Base-by-base conservation (phyloP, 1,140 invertebrate genomes). In the Drosophila navojoa region DNA sequence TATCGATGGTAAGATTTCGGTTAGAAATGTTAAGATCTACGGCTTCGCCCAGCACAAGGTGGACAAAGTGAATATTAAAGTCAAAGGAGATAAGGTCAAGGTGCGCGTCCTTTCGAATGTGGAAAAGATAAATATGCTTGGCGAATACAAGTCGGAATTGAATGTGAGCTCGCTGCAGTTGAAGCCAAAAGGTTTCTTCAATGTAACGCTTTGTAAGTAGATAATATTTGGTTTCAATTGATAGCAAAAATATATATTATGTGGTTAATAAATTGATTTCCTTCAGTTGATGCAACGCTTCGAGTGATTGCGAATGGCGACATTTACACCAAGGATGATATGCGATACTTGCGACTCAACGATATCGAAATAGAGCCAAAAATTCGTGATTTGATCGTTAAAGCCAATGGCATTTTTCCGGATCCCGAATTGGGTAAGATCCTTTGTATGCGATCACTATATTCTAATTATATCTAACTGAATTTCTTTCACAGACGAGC, bases 141-240 rank as follows among this genome's bases (percentile, higher is more conserved):
- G 91, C 25, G 81, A 75, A 22, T 92, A 92, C 60, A 92, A 92
- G 64, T 90, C 80, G 9, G 87, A 91, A 45, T 47, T 92, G 47
- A 57, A 55, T n/a, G 69, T 92, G 2, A 92, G 90, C 68, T 70
- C 78, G 53, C 61, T 92, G 25, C 77, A 80, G 3, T 19, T 92
- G 15, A 86, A 90, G 49, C 90, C 91, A 38, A 86, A 87, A 32
- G 91, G 91, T 9, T 71, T 74, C 5, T 92, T 92, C 44, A 92
- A 92, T 49, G 58, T 92, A 6, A 87, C 91, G 16, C 45, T 91
- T 19, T 62, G 86, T 91, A 59, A 87, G 90, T 91, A n/a, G 0
- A 4, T 25, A 9, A n/a, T 4, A 5, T 4, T 22, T 10, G 44
- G 19, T 1, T 3, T 15, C 4, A 29, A 29, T 29, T 22, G 19